These are phyloP conservation scores for Felis catus DNA, from an alignment of 2,113 vertebrate genomes.

Conservation along the genomic window DNA sequence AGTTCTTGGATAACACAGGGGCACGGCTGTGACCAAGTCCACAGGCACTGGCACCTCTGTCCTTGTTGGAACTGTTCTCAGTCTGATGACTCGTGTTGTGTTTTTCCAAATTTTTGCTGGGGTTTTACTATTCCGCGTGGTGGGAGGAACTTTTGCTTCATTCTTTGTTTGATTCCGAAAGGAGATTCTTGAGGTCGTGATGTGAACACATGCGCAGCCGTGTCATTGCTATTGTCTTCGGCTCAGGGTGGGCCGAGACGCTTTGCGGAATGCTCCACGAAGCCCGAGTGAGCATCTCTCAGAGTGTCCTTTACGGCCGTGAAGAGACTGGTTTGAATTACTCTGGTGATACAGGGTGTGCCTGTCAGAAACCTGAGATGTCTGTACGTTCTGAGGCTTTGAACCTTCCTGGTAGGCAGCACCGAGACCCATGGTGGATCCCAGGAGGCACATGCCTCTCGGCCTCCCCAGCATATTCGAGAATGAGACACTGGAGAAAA, in stretches of 20 bases:
- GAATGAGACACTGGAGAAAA: not conserved
- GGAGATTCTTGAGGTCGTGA: not conserved
- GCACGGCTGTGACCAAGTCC: not conserved
- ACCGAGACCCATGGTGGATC: not conserved
- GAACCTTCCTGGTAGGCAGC: conserved; percentile 72
- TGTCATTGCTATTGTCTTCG: not conserved
- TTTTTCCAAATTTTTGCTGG: not conserved
- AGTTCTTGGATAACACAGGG: not conserved
- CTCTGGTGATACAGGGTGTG: conserved; percentile 3
- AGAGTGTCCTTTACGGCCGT: not conserved
- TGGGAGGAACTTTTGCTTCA: not conserved
- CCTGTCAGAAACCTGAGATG: conserved; percentile 56
- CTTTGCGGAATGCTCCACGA: not conserved
- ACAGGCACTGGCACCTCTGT: not conserved
- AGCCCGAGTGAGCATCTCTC: not conserved
- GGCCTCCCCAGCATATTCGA: not conserved
- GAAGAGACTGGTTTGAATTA: conserved; percentile 32
- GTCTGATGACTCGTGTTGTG: not conserved
- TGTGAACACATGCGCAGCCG: not conserved
- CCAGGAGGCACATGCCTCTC: not conserved
- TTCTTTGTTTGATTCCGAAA: conserved; percentile 21
- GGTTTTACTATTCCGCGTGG: not conserved
- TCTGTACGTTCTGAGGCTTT: conserved; percentile 57
- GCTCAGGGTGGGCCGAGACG: not conserved
- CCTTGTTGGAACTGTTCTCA: not conserved